Evolutionary conservation across 2,797 vertebrate species (phyloP).

Genomic region (Phataginus tetradactyla): DNA sequence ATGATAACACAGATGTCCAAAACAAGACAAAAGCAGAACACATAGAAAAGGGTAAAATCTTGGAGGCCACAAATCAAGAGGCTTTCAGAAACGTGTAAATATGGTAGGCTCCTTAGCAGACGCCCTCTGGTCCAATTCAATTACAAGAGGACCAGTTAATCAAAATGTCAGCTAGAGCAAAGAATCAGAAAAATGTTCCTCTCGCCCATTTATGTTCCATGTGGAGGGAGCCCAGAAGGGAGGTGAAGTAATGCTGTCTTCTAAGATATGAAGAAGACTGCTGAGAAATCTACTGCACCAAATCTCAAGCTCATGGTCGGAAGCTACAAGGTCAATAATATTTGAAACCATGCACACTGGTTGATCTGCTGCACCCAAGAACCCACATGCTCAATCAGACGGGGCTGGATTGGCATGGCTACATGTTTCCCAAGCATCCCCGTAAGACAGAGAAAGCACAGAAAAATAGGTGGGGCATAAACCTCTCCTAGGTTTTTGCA

Average conservation of each 20-base stretch:
- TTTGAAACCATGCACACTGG: not conserved
- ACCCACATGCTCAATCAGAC: not conserved
- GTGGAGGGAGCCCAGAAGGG: not conserved
- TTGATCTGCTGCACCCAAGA: not conserved
- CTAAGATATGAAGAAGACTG: not conserved
- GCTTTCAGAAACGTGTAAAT: constrained; percentile 2
- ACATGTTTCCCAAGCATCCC: not conserved
- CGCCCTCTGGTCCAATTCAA: not conserved
- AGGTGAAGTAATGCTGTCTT: not conserved
- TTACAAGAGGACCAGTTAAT: not conserved
- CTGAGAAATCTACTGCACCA: not conserved
- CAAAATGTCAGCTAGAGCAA: not conserved
- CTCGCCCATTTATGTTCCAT: not conserved
- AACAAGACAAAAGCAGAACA: constrained; percentile 26
- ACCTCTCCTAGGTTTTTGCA: not conserved
- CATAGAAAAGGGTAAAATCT: not conserved
- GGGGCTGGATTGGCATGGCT: not conserved
- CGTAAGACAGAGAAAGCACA: not conserved
- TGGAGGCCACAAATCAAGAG: not conserved
- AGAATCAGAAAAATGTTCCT: not conserved
- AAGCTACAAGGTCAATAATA: not conserved
- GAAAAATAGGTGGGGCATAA: not conserved
- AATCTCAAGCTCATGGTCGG: not conserved
- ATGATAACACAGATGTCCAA: not conserved
- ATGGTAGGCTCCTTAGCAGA: not conserved